These are phyloP conservation scores for Drosophila cardini DNA, from an alignment of 1,140 invertebrate genomes.

Conservation along the genomic window DNA sequence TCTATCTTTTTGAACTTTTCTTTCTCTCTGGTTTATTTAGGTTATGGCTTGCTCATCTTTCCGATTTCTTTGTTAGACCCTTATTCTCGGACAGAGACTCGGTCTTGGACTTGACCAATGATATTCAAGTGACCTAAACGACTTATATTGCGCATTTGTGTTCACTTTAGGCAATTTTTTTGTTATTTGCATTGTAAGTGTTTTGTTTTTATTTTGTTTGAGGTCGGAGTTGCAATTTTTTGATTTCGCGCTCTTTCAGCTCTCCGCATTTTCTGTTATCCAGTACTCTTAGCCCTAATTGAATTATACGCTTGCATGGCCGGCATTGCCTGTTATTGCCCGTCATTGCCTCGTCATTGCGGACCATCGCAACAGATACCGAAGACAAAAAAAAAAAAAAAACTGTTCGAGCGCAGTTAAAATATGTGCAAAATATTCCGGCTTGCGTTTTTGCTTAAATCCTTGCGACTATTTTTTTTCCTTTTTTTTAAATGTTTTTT, in stretches of 20 bases:
- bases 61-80: constrained; percentile 40
- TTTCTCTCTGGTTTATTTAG: constrained; percentile 17
- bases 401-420: constrained; percentile 15
- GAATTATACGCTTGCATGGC: constrained; percentile 63
- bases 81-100: constrained; percentile 32
- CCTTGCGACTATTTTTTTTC: background rate
- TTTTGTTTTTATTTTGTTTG: constrained; percentile 39
- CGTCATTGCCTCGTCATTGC: background rate
- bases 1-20: constrained; percentile 4
- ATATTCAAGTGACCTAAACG: constrained; percentile 53
- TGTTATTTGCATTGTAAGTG: constrained; percentile 26
- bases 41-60: constrained; percentile 41
- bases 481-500: constrained; percentile 14
- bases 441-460: constrained; percentile 6
- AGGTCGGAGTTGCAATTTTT: constrained; percentile 41
- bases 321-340: constrained; percentile 10
- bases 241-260: constrained; percentile 40
- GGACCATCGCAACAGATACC: background rate
- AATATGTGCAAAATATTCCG: constrained; percentile 44
- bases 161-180: constrained; percentile 18
- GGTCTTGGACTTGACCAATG: constrained; percentile 44
- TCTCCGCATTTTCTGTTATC: constrained; percentile 41
- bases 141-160: constrained; percentile 52
- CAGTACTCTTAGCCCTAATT: constrained; percentile 53
- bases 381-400: constrained; percentile 17